Evolutionary conservation across 1,140 invertebrate genomes (phyloP).

Genomic region (Diorhabda sublineata): DNA sequence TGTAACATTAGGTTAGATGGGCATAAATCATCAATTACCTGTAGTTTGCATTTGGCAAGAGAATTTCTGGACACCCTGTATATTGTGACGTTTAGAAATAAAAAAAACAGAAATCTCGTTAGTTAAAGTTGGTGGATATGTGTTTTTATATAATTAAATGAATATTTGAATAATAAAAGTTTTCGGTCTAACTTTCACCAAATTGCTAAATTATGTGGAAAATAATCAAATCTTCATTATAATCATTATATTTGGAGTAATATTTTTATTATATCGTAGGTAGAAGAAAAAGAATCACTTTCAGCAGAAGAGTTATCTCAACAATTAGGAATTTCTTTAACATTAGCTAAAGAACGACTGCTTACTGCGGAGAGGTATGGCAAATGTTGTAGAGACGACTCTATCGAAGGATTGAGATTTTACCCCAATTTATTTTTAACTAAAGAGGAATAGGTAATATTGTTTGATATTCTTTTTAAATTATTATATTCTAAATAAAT

Average conservation of each 20-base stretch:
- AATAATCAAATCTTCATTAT: not conserved
- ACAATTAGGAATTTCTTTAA: constrained; percentile 75
- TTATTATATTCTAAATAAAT: too few relatives aligned
- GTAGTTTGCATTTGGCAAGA: too few relatives aligned
- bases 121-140: too few relatives aligned
- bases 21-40: too few relatives aligned
- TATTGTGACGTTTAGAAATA: too few relatives aligned
- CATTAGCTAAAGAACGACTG: constrained; percentile 83
- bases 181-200: too few relatives aligned
- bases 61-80: too few relatives aligned
- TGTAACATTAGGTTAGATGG: too few relatives aligned
- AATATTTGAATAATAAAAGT: too few relatives aligned
- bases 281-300: constrained; percentile 68
- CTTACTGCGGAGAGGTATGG: constrained; percentile 79
- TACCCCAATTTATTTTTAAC: constrained; percentile 82
- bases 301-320: constrained; percentile 84
- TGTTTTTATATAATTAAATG: too few relatives aligned
- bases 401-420: constrained; percentile 87
- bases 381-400: constrained; percentile 87
- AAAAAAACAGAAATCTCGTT: too few relatives aligned
- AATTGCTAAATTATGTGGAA: not conserved
- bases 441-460: constrained; percentile 24
- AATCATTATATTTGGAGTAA: not conserved
- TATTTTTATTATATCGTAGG: constrained; percentile 51
- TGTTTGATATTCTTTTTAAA: too few relatives aligned